Conservation (phyloP, 1,140 invertebrate genomes). For the Ooceraea biroi region DNA sequence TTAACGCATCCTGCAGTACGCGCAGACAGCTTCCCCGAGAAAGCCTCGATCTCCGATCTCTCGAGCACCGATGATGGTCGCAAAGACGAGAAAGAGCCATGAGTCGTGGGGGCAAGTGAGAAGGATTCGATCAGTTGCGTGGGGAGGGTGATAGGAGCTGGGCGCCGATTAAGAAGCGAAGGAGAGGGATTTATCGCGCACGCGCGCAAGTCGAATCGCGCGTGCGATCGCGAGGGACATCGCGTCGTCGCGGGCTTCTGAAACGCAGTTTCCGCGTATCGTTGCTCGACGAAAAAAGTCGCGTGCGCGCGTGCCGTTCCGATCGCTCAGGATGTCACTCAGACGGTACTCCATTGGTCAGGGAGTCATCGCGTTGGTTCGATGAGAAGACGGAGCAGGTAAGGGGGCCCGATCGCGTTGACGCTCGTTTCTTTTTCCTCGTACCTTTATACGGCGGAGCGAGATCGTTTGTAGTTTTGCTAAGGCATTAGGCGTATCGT, state of each 20-base stretch:
- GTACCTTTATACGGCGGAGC: neutral
- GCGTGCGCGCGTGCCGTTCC: conserved; percentile 68
- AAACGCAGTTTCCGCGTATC: conserved; percentile 85
- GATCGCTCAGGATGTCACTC: conserved; percentile 59
- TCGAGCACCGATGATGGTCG: conserved; percentile 1
- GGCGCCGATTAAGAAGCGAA: conserved; percentile 29
- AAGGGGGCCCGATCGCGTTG: neutral
- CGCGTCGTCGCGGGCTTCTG: conserved; percentile 79
- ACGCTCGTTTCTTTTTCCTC: neutral
- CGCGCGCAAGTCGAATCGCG: conserved; percentile 75
- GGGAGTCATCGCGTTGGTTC: conserved; percentile 45
- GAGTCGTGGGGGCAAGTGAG: neutral
- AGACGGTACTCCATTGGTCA: conserved; percentile 5
- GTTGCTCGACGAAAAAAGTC: conserved; percentile 81
- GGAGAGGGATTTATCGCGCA: conserved; percentile 62
- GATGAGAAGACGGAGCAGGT: conserved; percentile 57
- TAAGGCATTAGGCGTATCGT: neutral
- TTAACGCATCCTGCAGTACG: neutral
- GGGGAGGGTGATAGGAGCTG: conserved; percentile 29
- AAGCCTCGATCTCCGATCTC: neutral
- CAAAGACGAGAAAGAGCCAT: neutral
- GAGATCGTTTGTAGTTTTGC: neutral
- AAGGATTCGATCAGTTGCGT: conserved; percentile 40
- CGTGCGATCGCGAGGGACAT: conserved; percentile 65
- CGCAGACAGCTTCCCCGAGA: neutral